These are phyloP conservation scores for Myotis planiceps DNA, from an alignment of 2,797 vertebrate genomes.

Conservation along the genomic window DNA sequence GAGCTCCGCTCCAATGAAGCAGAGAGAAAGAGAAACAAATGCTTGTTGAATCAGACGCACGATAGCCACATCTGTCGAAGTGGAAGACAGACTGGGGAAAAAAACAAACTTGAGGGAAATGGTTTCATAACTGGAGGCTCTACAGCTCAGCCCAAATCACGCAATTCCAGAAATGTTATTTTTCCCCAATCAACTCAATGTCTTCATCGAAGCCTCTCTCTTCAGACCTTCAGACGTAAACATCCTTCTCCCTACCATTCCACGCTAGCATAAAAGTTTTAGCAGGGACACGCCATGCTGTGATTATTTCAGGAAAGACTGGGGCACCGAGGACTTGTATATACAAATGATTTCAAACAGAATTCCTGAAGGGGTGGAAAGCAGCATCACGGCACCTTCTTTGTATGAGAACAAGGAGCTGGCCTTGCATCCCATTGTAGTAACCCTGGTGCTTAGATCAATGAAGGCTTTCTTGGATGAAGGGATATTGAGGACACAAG, in stretches of 20 bases:
- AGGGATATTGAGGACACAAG: neutral
- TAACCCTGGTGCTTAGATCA: neutral
- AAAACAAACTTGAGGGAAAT: neutral
- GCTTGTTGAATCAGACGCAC: constrained; percentile 46
- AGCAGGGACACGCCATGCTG: neutral
- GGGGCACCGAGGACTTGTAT: neutral
- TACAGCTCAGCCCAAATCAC: neutral
- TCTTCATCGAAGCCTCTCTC: neutral
- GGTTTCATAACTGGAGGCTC: constrained; percentile 55
- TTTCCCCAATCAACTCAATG: neutral
- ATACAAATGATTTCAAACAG: neutral
- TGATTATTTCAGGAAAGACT: neutral
- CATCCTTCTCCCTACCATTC: neutral
- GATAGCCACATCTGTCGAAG: constrained; percentile 71
- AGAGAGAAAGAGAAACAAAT: neutral
- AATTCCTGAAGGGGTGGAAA: neutral
- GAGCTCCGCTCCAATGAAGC: neutral
- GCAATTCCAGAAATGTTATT: constrained; percentile 2
- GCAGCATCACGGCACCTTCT: neutral
- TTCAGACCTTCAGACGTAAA: neutral
- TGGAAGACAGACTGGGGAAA: constrained; percentile 57
- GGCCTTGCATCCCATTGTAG: too few species aligned
- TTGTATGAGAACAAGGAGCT: neutral
- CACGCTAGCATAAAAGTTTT: rapidly evolving
- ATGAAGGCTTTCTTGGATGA: neutral